Conservation (phyloP, 2,888 invertebrate genomes). For the Lissonota sp. region DNA sequence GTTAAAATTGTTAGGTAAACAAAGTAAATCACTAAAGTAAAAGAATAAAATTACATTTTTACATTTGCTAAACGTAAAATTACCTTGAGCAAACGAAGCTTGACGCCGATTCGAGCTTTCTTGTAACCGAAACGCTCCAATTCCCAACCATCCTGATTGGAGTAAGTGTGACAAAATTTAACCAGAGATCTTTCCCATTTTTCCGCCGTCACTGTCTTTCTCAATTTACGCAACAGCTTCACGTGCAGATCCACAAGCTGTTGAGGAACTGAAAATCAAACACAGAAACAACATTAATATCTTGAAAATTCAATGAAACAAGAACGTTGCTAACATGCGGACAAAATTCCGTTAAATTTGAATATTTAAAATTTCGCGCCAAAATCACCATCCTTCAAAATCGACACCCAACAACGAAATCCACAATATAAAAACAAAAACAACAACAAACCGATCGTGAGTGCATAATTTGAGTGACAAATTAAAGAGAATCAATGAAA, state of each 20-base stretch:
- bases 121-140: slow-evolving; percentile 98
- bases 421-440: slow-evolving; percentile 12
- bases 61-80: slow-evolving; percentile 53
- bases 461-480: not conserved
- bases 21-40: not conserved
- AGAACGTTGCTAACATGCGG: no score
- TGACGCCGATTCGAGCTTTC: slow-evolving; percentile 94
- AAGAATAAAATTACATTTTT: no score
- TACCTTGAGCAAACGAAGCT: slow-evolving; percentile 96
- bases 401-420: slow-evolving; percentile 33
- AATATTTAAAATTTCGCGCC: slow-evolving; percentile 8
- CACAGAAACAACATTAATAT: slow-evolving; percentile 1
- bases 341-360: not conserved
- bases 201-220: slow-evolving; percentile 92
- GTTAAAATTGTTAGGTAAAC: slow-evolving; percentile 43
- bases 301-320: not conserved
- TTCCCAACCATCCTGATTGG: slow-evolving; percentile 97
- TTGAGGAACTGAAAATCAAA: slow-evolving; percentile 89
- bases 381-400: not conserved
- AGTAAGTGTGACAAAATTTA: slow-evolving; percentile 96
- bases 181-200: slow-evolving; percentile 96
- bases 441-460: slow-evolving; percentile 19
- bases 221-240: slow-evolving; percentile 93
- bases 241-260: slow-evolving; percentile 94
- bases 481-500: no score